Base-by-base conservation (phyloP, 2,888 invertebrate species). In the Amphipoea lucens region DNA sequence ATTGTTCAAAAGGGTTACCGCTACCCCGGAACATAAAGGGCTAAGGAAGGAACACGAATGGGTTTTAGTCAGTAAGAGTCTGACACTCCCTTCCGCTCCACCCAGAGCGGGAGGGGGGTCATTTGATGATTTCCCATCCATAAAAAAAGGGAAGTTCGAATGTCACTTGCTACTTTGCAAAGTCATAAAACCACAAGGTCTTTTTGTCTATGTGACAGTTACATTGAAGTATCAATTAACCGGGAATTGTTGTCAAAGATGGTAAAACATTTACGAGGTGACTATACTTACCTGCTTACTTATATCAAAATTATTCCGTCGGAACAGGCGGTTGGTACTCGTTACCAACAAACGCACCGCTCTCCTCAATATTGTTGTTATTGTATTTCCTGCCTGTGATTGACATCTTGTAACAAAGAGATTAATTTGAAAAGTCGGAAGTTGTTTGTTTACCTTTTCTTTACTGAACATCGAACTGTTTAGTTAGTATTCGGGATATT, bases 341-440 rank as follows among this genome's bases (percentile, higher is more conserved):
- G 17, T 11, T 57, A 40, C 48, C 42, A 42, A 54, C 36, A n/a
- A 40, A 45, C 42, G 42, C 45, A 2, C 14, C 54, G 14, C 54
- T 40, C 45, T 36, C n/a, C 51, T 0, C 36, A 40, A 54, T 72
- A 72, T 79, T 81, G 54, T 71, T 81, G 23, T 54, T 72, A 48
- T 81, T 81, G 62, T 79, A 45, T 79, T 71, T 14, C 29, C 69
- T 45, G 36, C 36, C 63, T 57, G 81, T 57, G 81, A 79, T 79
- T 79, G 79, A 81, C 81, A 65, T 79, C n/a, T 71, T 54, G 54
- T 72, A 63, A 65, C 63, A 79, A 81, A 63, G 51, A 77, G 42
- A 79, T 54, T 79, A 81, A 63, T 72, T 79, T 65, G 45, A 40
- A 79, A 79, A 81, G 81, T 81, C 40, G 14, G 14, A n/a, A 45